Percentiles rank a stretch among this genome's conserved stretches.
Evolutionary conservation across 1,140 invertebrate species (phyloP).

Genomic region (Drosophila murphyi): DNA sequence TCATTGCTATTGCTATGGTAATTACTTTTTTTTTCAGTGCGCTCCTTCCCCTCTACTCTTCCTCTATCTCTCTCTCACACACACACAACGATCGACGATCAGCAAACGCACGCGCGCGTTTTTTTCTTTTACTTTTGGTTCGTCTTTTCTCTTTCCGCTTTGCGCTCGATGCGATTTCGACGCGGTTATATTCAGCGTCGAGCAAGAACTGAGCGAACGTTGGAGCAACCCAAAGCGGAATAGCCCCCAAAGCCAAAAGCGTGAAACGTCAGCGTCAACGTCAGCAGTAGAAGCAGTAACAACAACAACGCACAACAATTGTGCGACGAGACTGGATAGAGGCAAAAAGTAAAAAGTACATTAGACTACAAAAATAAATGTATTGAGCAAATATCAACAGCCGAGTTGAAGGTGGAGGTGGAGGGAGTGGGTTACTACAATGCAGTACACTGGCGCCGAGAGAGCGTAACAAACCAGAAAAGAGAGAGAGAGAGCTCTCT

Average conservation of each 20-base stretch:
- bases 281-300: constrained; percentile 30
- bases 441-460: constrained; percentile 14
- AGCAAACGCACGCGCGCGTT: constrained; percentile 67
- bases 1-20: constrained; percentile 36
- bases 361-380: constrained; percentile 72
- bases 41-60: constrained; percentile 11
- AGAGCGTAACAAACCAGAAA: constrained; percentile 15
- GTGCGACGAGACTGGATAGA: constrained; percentile 38
- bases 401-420: constrained; percentile 17
- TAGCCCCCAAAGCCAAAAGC: constrained; percentile 49
- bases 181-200: constrained; percentile 67
- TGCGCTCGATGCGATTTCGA: constrained; percentile 49
- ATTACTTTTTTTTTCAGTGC: constrained; percentile 54
- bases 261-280: constrained; percentile 41
- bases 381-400: constrained; percentile 78
- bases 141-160: constrained; percentile 31
- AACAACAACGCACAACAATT: constrained; percentile 71
- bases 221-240: constrained; percentile 51
- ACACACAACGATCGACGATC: constrained; percentile 7
- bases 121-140: constrained; percentile 5
- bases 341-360: constrained; percentile 44
- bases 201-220: constrained; percentile 69
- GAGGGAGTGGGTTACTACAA: constrained; percentile 3
- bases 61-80: background rate
- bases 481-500: constrained; percentile 17